Base-by-base conservation (phyloP, 2,888 invertebrate species). In the Morinoia aosen region DNA sequence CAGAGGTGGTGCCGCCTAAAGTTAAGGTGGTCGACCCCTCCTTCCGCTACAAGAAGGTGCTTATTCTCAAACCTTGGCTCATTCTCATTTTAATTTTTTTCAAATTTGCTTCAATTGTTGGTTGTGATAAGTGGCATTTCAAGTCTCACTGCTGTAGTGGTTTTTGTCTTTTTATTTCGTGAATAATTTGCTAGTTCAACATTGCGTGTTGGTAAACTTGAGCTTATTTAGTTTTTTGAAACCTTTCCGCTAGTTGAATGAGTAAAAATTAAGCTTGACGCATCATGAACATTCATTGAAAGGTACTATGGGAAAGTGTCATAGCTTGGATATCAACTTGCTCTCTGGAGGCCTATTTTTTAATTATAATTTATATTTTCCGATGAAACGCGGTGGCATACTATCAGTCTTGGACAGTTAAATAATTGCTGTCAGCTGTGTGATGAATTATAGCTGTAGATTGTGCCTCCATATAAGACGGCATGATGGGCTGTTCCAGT, bases 21-120 rank as follows among this genome's bases (percentile, higher is more conserved):
- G 96, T 96, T n/a, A 96, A 96, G 95, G 96, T 96, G 39, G 96
- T 96, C 25, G 96, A 96, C 88, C 96, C 96, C 4, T 95, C 96
- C 91, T 96, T 96, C 95, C 61, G 95, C 16, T 95, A 93, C 93
- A 57, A 93, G 25, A 93, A 93, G 93, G 93, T 93, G n/a, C 39
- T 25, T 7, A 25, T 64, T 64, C 64, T 16, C 7, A 48, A 48
- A 5, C 48, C 48, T 48, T 48, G 48, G 48, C 48, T 48, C 48
- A 48, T 48, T 2, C 2, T 48, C 5, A n/a, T 64, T 16, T 2
- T 25, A 33, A 64, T 64, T 48, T 48, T 25, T 33, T 64, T 25
- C 1, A 64, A 64, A 64, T 64, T 7, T 64, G 16, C 7, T 16
- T 64, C 33, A 7, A 64, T 64, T 16, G 33, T 64, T 16, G 16